Evolutionary conservation across 2,113 vertebrate genomes (phyloP).

Genomic region (Cyprinodon brontotheroides): DNA sequence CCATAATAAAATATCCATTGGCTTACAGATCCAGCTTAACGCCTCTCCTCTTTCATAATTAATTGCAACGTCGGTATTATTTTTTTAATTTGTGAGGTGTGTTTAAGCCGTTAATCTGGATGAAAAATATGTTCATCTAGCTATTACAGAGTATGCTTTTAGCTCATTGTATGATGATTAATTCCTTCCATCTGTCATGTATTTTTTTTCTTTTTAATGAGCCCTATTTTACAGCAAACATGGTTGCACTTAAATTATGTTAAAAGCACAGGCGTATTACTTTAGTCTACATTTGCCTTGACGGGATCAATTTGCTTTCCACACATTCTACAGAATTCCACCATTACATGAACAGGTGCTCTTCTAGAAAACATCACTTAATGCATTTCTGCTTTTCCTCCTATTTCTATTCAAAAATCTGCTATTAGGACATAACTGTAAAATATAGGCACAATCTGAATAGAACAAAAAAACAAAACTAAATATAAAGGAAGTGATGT

Average conservation of each 20-base stretch:
- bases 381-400: background rate
- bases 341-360: background rate
- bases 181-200: background rate
- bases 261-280: background rate
- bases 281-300: background rate
- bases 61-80: background rate
- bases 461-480: background rate
- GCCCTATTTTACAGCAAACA: background rate
- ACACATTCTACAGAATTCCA: background rate
- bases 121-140: background rate
- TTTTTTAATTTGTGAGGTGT: background rate
- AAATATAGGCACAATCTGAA: background rate
- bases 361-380: background rate
- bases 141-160: background rate
- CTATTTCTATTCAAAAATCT: background rate
- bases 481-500: background rate
- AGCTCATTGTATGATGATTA: background rate
- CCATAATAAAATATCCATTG: background rate
- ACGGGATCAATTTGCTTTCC: background rate
- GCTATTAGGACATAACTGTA: background rate
- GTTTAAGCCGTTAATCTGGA: background rate
- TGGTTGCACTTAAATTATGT: background rate
- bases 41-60: background rate
- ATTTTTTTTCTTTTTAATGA: background rate
- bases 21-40: background rate